These are phyloP conservation scores for Gerosis bhagava DNA, from an alignment of 2,888 invertebrate genomes.

Conservation along the genomic window DNA sequence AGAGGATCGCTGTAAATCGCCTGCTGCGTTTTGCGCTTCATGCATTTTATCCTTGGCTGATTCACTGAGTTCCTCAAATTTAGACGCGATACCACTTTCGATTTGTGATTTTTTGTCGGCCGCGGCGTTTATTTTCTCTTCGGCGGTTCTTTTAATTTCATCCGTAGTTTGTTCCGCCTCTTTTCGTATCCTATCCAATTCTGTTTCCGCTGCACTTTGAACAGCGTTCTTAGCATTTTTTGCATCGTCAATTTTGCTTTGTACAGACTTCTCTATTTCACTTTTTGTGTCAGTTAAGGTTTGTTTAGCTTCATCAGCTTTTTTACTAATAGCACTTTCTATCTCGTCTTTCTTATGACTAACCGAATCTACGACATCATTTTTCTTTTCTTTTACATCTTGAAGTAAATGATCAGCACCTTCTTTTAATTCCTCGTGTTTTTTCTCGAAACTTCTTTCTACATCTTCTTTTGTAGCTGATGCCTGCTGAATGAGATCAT, in stretches of 20 bases:
- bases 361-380: conserved; percentile 39
- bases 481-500: conserved; percentile 55
- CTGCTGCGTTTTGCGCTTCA: conserved; percentile 47
- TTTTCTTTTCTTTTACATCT: conserved; percentile 36
- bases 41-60: conserved; percentile 50
- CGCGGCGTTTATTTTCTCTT: conserved; percentile 61
- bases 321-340: conserved; percentile 34
- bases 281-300: conserved; percentile 34
- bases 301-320: conserved; percentile 33
- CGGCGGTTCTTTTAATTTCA: conserved; percentile 69
- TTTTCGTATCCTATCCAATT: conserved; percentile 66
- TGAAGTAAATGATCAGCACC: conserved; percentile 42
- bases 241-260: conserved; percentile 37
- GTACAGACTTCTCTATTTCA: conserved; percentile 33
- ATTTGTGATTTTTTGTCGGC: conserved; percentile 57
- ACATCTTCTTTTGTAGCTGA: conserved; percentile 58
- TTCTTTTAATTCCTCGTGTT: conserved; percentile 41
- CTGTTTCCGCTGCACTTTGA: conserved; percentile 45
- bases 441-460: conserved; percentile 48
- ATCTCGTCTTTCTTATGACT: conserved; percentile 44
- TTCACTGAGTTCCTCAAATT: conserved; percentile 45
- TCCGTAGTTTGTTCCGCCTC: conserved; percentile 71
- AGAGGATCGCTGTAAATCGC: conserved; percentile 56
- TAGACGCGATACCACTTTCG: conserved; percentile 47
- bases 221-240: conserved; percentile 40